Evolutionary conservation across 2,888 invertebrate species (phyloP).

Genomic region (Carabus problematicus): DNA sequence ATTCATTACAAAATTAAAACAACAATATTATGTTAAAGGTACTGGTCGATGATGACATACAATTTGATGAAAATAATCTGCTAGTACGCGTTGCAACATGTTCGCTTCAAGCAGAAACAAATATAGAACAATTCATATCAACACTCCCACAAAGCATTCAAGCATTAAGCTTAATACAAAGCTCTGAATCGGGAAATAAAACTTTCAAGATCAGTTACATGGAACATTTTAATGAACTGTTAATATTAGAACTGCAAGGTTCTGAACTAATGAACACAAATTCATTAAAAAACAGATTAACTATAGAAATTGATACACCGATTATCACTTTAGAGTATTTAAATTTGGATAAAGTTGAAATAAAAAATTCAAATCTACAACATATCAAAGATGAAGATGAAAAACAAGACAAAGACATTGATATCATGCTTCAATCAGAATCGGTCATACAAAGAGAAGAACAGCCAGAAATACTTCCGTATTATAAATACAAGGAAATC

Average conservation of each 20-base stretch:
- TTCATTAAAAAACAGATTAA: constrained; percentile 53
- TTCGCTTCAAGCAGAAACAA: constrained; percentile 61
- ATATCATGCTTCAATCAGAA: constrained; percentile 54
- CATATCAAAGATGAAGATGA: constrained; percentile 59
- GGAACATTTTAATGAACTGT: constrained; percentile 61
- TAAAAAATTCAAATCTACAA: constrained; percentile 52
- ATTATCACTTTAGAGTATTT: constrained; percentile 61
- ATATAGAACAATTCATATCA: constrained; percentile 57
- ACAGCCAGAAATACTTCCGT: constrained; percentile 67
- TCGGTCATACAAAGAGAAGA: constrained; percentile 55
- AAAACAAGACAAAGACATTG: constrained; percentile 52
- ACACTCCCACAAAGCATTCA: constrained; percentile 62
- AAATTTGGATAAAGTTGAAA: constrained; percentile 61
- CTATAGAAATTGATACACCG: constrained; percentile 61
- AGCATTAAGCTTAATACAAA: constrained; percentile 66
- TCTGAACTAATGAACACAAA: constrained; percentile 54
- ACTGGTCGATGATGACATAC: constrained; percentile 57
- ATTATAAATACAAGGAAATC: constrained; percentile 67
- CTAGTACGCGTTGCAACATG: constrained; percentile 64
- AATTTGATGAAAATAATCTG: constrained; percentile 56
- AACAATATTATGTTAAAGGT: constrained; percentile 53
- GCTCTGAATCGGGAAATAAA: constrained; percentile 61
- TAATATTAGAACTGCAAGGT: constrained; percentile 69
- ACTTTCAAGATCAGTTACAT: constrained; percentile 60
- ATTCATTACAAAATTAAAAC: no score